Percentiles rank a stretch among this genome's conserved stretches.
These are phyloP conservation scores for Phymastichus coffea DNA, from an alignment of 1,140 invertebrate species.

Conservation along the genomic window DNA sequence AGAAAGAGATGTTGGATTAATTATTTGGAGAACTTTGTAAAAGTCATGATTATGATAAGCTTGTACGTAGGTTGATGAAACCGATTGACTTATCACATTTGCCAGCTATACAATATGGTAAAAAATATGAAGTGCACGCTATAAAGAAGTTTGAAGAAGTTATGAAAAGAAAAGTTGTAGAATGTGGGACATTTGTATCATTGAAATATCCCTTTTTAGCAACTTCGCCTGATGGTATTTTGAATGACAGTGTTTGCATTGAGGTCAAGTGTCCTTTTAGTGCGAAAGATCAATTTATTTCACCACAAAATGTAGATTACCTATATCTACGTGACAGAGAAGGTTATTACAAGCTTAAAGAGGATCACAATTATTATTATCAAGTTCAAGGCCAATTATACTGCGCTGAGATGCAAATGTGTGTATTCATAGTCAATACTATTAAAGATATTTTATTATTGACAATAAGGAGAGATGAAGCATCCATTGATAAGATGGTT, in stretches of 20 bases:
- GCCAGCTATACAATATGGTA: slow-evolving; percentile 15
- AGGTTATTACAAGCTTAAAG: background rate
- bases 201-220: slow-evolving; percentile 33
- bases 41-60: background rate
- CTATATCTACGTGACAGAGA: slow-evolving; percentile 2
- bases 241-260: slow-evolving; percentile 29
- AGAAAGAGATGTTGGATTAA: background rate
- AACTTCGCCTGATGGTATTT: slow-evolving; percentile 40
- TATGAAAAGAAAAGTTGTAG: slow-evolving; percentile 1
- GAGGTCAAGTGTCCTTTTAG: slow-evolving; percentile 32
- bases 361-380: background rate
- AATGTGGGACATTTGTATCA: slow-evolving; percentile 18
- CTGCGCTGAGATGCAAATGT: background rate
- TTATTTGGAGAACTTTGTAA: slow-evolving; percentile 11
- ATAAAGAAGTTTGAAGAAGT: slow-evolving; percentile 1
- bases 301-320: slow-evolving; percentile 6
- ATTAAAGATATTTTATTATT: background rate
- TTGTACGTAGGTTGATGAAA: slow-evolving; percentile 1
- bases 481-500: background rate
- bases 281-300: slow-evolving; percentile 3
- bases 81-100: background rate
- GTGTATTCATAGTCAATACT: background rate
- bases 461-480: background rate
- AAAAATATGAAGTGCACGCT: slow-evolving; percentile 16
- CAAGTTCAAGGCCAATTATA: background rate